phyloP scores from a whole-genome alignment of 2,888 invertebrate species.

The Hirtodrosophila duncani region DNA sequence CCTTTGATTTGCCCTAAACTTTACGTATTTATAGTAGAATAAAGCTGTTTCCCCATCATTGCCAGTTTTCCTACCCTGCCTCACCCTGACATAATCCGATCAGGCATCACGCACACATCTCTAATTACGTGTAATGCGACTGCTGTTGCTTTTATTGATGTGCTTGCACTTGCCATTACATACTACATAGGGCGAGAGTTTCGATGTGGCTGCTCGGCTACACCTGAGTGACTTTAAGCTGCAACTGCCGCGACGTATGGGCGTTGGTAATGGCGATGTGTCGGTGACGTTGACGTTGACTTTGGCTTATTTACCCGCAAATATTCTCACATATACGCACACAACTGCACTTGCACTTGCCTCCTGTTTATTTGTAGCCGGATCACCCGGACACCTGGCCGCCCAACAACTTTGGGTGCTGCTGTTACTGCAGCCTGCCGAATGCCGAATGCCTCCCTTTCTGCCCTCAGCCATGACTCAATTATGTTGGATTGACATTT shows the following conservation, averaged over 20 bases:
- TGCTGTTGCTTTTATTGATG: slow-evolving; percentile 29
- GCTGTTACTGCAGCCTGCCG: too few relatives aligned
- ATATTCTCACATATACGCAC: slow-evolving; percentile 7
- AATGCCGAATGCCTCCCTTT: too few relatives aligned
- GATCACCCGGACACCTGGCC: too few relatives aligned
- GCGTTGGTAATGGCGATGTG: slow-evolving; percentile 54
- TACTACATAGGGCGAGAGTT: too few relatives aligned
- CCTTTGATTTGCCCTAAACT: too few relatives aligned
- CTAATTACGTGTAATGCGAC: slow-evolving; percentile 11
- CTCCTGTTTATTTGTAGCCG: slow-evolving; percentile 32
- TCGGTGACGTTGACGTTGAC: slow-evolving; percentile 36
- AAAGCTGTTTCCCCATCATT: too few relatives aligned
- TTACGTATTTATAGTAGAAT: too few relatives aligned
- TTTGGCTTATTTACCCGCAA: slow-evolving; percentile 31
- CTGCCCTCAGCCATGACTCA: too few relatives aligned
- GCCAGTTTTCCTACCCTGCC: too few relatives aligned
- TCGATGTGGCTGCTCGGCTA: slow-evolving; percentile 21
- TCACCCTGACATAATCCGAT: too few relatives aligned
- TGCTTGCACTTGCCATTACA: slow-evolving; percentile 29
- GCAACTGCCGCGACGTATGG: slow-evolving; percentile 36
- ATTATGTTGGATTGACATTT: slow-evolving; percentile 74
- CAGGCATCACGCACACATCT: slow-evolving; percentile 35
- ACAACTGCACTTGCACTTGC: slow-evolving; percentile 21
- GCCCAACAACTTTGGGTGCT: too few relatives aligned
- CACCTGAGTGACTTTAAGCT: slow-evolving; percentile 59